Percentiles rank a stretch among this genome's conserved stretches.
phyloP scores from a whole-genome alignment of 2,888 invertebrate species.

The Antitype chi region DNA sequence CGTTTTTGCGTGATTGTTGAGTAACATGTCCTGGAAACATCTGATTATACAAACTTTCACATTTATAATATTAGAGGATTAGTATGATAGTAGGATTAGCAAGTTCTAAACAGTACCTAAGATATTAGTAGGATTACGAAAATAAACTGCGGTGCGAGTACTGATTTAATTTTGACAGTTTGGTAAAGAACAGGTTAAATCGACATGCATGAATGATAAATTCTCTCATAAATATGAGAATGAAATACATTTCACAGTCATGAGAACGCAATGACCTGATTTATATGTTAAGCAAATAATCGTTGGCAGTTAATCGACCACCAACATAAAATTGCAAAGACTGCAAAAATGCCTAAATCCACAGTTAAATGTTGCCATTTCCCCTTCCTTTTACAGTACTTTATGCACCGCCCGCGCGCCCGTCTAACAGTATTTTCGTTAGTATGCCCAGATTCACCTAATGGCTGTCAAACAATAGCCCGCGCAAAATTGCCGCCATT shows the following conservation, averaged over 20 bases:
- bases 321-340: slow-evolving; percentile 7
- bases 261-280: neutral
- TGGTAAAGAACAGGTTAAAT: neutral
- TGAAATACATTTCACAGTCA: neutral
- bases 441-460: slow-evolving; percentile 35
- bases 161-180: neutral
- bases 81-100: no score
- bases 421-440: slow-evolving; percentile 35
- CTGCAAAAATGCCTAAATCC: neutral
- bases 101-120: no score
- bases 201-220: neutral
- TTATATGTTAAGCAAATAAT: neutral
- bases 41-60: no score
- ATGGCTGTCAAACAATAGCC: slow-evolving; percentile 47
- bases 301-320: neutral
- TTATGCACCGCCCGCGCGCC: slow-evolving; percentile 4
- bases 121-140: no score
- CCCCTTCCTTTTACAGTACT: slow-evolving; percentile 46
- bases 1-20: no score
- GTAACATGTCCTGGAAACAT: no score
- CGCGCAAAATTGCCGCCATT: slow-evolving; percentile 64
- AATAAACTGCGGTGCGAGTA: no score
- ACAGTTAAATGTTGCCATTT: slow-evolving; percentile 13
- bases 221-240: neutral
- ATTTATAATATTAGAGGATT: no score